Conservation (phyloP, 2,888 invertebrate species). For the Scaptomyza cyrtandrae region DNA sequence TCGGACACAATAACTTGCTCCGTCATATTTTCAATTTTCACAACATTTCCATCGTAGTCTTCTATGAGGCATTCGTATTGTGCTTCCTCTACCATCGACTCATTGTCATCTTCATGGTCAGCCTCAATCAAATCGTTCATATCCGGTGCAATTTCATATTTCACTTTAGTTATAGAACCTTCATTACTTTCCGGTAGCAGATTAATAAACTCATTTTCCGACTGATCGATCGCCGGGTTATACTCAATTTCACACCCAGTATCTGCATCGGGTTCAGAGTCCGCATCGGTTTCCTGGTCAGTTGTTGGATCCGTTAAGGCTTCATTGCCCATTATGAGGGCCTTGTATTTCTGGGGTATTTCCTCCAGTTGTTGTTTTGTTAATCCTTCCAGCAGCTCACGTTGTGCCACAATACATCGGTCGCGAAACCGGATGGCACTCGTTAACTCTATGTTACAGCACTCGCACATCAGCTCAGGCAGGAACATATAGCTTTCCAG, state of each 20-base stretch:
- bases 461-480: slow-evolving; percentile 69
- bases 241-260: slow-evolving; percentile 25
- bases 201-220: slow-evolving; percentile 34
- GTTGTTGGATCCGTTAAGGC: not conserved
- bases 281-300: slow-evolving; percentile 30
- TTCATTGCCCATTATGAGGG: slow-evolving; percentile 49
- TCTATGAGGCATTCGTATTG: slow-evolving; percentile 64
- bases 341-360: slow-evolving; percentile 51
- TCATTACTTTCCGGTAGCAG: slow-evolving; percentile 32
- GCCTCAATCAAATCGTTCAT: slow-evolving; percentile 56
- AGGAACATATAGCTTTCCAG: slow-evolving; percentile 51
- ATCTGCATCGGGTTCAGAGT: slow-evolving; percentile 31
- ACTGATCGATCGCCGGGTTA: not conserved
- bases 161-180: slow-evolving; percentile 25
- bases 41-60: slow-evolving; percentile 57
- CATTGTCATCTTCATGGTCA: slow-evolving; percentile 54
- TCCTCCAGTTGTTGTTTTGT: slow-evolving; percentile 50
- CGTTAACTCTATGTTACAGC: slow-evolving; percentile 57
- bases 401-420: slow-evolving; percentile 62
- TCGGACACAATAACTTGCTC: slow-evolving; percentile 55
- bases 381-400: slow-evolving; percentile 50
- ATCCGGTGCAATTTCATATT: slow-evolving; percentile 47
- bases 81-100: slow-evolving; percentile 54
- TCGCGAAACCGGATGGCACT: slow-evolving; percentile 61
- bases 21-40: slow-evolving; percentile 50